Evolutionary conservation across 2,797 vertebrate species (phyloP), one percentile per base, ranked within the genome.

Genomic region (Sebastes elongatus): DNA sequence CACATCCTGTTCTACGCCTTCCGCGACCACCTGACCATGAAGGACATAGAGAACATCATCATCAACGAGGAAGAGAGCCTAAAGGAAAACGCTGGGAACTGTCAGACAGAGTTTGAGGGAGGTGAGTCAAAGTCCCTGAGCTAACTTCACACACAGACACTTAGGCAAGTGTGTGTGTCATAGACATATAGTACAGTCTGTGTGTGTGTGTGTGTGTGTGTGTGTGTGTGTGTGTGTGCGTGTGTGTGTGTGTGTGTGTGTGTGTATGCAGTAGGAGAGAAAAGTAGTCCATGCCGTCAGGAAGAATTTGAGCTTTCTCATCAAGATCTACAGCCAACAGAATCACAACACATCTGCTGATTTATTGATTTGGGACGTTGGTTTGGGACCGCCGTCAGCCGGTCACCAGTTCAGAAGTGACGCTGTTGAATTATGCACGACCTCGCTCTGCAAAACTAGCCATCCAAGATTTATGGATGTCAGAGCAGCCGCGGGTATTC

Each of bases 21-120:
- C 95, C 97, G 96, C 4, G 98, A 99, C 92, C 98, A 99, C 91
- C 92, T 99, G 78, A 99, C 98, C 1, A 99, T 99, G 98, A 99
- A 99, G 95, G 98, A 99, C 96, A 99, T 99, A 0, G 98, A 99
- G 94, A 99, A 98, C 95, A 99, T 99, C 94, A 99, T 99, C 93
- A 98, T 97, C 95, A 99, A 97, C 0, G 98, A 99, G 92, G 98
- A 99, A 79, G 98, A 99, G 94, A 99, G 98, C 87, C 94, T 99
- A 85, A 99, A 99, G 7, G 98, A 99, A 84, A 98, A 97, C 92
- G 96, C 98, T 2, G 97, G 97, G 76, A 99, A 98, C 95, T 99
- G 97, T 92, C 98, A 99, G 86, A 97, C 97, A 0, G 98, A 99
- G 92, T 99, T 98, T 86, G 98, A 99, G 92, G 98, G 98, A 96